phyloP scores from a whole-genome alignment of 2,888 invertebrate genomes.

The Nasonia oneida region DNA sequence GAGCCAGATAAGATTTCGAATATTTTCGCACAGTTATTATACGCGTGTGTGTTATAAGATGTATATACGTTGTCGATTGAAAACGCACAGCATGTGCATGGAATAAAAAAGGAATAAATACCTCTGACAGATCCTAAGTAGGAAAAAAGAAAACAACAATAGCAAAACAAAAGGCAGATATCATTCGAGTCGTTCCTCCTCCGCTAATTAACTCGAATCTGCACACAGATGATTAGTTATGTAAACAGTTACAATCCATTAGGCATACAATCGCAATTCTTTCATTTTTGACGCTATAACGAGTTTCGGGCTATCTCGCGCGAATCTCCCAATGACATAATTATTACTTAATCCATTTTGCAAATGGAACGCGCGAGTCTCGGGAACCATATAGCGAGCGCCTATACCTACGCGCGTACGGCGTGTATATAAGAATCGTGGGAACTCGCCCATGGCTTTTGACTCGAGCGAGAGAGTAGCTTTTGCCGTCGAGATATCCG shows the following conservation, averaged over 20 bases:
- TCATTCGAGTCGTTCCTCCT: not conserved
- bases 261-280: not conserved
- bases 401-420: not conserved
- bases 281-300: slow-evolving; percentile 2
- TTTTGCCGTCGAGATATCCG: not conserved
- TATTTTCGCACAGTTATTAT: not conserved
- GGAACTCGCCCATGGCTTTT: slow-evolving; percentile 12
- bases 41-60: not conserved
- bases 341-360: slow-evolving; percentile 27
- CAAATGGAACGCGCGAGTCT: slow-evolving; percentile 9
- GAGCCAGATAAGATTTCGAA: not conserved
- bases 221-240: not conserved
- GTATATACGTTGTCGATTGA: not conserved
- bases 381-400: not conserved
- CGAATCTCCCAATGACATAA: slow-evolving; percentile 30
- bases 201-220: not conserved
- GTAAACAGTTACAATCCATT: slow-evolving; percentile 14
- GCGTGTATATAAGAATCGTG: not conserved
- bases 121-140: not conserved
- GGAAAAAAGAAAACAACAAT: not conserved
- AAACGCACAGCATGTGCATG: not conserved
- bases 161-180: slow-evolving; percentile 1
- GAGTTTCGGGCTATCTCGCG: slow-evolving; percentile 16
- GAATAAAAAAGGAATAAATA: not conserved
- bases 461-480: not conserved